Conservation (phyloP, 2,888 invertebrate genomes). For the Ctenicera cuprea region DNA sequence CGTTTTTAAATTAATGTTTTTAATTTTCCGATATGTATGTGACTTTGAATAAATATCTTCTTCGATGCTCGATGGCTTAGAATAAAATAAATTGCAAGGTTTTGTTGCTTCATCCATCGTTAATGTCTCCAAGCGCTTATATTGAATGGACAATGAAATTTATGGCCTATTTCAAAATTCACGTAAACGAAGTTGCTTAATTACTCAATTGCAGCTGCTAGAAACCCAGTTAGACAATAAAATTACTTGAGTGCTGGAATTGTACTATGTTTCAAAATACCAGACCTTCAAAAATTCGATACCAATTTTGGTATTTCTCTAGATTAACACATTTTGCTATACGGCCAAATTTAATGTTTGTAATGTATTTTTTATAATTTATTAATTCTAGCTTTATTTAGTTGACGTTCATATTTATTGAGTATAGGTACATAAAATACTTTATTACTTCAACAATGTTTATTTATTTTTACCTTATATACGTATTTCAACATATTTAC, state of each 20-base stretch:
- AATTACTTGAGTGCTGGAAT: not conserved
- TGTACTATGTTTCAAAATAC: not conserved
- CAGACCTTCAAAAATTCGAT: too few relatives aligned
- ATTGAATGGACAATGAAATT: slow-evolving; percentile 1
- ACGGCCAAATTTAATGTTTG: too few relatives aligned
- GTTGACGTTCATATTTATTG: too few relatives aligned
- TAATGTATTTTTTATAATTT: too few relatives aligned
- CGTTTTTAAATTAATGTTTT: too few relatives aligned
- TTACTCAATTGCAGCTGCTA: slow-evolving; percentile 1
- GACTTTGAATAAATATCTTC: slow-evolving; percentile 2
- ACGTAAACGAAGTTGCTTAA: not conserved
- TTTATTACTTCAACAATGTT: too few relatives aligned
- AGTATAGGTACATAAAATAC: too few relatives aligned
- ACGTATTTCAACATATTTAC: too few relatives aligned
- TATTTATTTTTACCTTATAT: too few relatives aligned
- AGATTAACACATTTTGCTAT: too few relatives aligned
- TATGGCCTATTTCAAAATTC: slow-evolving; percentile 8
- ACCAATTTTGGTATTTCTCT: too few relatives aligned
- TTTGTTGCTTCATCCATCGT: slow-evolving; percentile 12
- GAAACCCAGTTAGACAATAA: not conserved
- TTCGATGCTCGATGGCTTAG: not conserved
- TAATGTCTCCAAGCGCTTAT: not conserved
- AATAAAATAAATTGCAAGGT: not conserved
- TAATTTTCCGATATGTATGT: not conserved
- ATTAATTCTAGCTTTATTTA: too few relatives aligned